Conservation (phyloP, 2,797 vertebrate species). For the Numenius phaeopus region DNA sequence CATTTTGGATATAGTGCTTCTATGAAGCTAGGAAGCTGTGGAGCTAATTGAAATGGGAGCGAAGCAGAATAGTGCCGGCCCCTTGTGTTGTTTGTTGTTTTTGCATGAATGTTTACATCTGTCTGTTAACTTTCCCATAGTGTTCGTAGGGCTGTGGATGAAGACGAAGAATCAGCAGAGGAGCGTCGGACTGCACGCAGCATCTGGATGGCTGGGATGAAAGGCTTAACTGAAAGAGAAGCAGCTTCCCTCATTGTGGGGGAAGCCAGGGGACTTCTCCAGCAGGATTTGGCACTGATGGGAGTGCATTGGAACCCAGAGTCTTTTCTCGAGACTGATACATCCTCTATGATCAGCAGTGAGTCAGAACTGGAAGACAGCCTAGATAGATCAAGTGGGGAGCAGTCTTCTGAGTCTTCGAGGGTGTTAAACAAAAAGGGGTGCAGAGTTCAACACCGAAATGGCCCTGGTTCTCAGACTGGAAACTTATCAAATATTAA, state of each 20-base stretch:
- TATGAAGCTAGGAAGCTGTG: neutral
- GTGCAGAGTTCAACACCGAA: neutral
- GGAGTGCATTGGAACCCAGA: slow-evolving; percentile 90
- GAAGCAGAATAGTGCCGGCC: neutral
- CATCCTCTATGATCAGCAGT: slow-evolving; percentile 24
- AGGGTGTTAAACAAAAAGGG: slow-evolving; percentile 14
- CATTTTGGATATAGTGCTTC: neutral
- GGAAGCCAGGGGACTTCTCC: slow-evolving; percentile 90
- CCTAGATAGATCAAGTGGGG: neutral
- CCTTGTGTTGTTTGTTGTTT: neutral
- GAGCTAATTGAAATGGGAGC: neutral
- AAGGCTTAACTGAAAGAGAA: slow-evolving; percentile 89
- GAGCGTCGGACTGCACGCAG: slow-evolving; percentile 88
- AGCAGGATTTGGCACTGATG: slow-evolving; percentile 89
- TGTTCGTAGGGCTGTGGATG: slow-evolving; percentile 89
- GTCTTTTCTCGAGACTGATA: slow-evolving; percentile 33
- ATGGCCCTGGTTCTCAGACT: slow-evolving; percentile 3
- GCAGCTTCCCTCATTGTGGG: slow-evolving; percentile 89
- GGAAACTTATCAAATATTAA: slow-evolving; percentile 12
- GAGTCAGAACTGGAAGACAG: slow-evolving; percentile 62
- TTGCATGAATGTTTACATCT: neutral
- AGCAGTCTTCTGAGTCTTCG: slow-evolving; percentile 17
- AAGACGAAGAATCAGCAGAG: slow-evolving; percentile 89
- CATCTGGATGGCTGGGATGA: slow-evolving; percentile 89
- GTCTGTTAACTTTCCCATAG: slow-evolving; percentile 44